Percentiles rank a stretch among this genome's conserved stretches.
Conservation (phyloP, 2,888 invertebrate species). For the Netelia inedita region DNA sequence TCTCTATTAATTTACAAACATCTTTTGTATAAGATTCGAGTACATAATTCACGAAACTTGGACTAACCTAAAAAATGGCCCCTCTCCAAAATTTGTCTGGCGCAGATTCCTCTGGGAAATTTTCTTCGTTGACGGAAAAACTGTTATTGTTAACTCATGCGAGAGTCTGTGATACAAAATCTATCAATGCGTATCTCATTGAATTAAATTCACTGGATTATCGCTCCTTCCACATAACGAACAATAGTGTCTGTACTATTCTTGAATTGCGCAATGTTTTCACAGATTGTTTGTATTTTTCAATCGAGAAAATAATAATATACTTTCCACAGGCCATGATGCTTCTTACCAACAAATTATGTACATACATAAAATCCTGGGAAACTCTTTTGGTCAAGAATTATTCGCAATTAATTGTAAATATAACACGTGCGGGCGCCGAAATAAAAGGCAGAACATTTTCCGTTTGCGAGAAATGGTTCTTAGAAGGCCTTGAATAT, state of each 20-base stretch:
- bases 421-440: constrained; percentile 74
- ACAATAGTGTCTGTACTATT: constrained; percentile 83
- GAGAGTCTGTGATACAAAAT: constrained; percentile 75
- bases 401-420: constrained; percentile 77
- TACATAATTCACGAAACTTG: background rate
- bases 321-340: constrained; percentile 73
- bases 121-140: constrained; percentile 75
- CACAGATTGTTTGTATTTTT: background rate
- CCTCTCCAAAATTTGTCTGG: constrained; percentile 28
- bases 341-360: constrained; percentile 78
- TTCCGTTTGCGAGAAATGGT: constrained; percentile 77
- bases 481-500: constrained; percentile 75
- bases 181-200: constrained; percentile 87
- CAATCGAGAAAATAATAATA: constrained; percentile 8
- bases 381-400: constrained; percentile 77
- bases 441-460: constrained; percentile 75
- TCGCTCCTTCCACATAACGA: constrained; percentile 85
- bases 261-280: background rate
- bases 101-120: constrained; percentile 70
- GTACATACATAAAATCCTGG: constrained; percentile 72
- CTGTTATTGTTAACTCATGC: constrained; percentile 74
- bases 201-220: constrained; percentile 89
- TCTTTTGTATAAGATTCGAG: too few relatives aligned
- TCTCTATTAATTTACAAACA: too few relatives aligned
- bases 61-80: constrained; percentile 40